phyloP scores from a whole-genome alignment of 2,113 vertebrate species.

The Ceyx cyanopectus region DNA sequence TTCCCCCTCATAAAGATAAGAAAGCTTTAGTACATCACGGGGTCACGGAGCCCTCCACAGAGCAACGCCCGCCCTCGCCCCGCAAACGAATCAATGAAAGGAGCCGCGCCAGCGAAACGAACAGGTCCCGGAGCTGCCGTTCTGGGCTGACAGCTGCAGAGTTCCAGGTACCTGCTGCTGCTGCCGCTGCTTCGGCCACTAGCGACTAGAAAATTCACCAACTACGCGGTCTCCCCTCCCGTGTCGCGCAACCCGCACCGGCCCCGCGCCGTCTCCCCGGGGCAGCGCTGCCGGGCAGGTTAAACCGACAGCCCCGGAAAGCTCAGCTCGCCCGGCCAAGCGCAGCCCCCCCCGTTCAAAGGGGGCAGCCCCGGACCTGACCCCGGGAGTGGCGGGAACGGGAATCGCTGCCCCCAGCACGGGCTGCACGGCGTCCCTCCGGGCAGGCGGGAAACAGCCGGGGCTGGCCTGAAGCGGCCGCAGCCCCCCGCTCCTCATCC shows the following conservation, averaged over 20 bases:
- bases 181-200: not conserved
- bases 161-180: not conserved
- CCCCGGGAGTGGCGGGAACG: not conserved
- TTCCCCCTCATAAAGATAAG: not conserved
- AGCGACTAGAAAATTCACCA: not conserved
- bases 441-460: not conserved
- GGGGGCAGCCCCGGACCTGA: not conserved
- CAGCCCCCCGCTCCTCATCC: not conserved
- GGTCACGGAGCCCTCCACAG: not conserved
- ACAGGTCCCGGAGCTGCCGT: fast-evolving
- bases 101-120: not conserved
- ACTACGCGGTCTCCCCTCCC: not conserved
- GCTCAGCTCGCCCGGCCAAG: not conserved
- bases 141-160: not conserved
- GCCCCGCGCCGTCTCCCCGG: not conserved
- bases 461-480: not conserved
- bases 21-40: not conserved
- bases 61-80: not conserved
- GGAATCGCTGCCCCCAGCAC: not conserved
- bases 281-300: not conserved
- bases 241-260: fast-evolving
- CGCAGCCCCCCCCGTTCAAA: too few relatives aligned
- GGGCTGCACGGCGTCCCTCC: not conserved
- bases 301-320: fast-evolving
- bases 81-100: not conserved